Base-by-base conservation (phyloP, 2,113 vertebrate species). In the Pipra filicauda region DNA sequence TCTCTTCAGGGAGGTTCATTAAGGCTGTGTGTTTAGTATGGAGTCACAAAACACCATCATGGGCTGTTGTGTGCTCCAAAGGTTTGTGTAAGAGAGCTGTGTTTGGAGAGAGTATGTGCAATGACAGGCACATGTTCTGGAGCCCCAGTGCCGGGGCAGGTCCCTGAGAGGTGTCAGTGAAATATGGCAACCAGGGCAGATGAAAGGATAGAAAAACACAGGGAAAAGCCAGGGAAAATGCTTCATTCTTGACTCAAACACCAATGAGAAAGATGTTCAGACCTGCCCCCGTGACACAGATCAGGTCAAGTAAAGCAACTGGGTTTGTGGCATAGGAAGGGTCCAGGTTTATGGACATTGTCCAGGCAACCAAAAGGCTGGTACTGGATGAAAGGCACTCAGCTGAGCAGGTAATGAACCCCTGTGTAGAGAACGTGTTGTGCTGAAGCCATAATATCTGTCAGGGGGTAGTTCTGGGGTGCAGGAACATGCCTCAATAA, bases 101-200 rank as follows among this genome's bases (percentile, higher is more conserved):
- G 43, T 43, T 3, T 14, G 58, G 71, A 31, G 12, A 15, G 39
- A 28, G n/a, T 7, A 22, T 0, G 0, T 59, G 41, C 26, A 8
- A 19, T 0, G 5, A 79, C 20, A 49, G 39, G 8, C 9, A 8
- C 1, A 1, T n/a, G 24, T 59, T 24, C 35, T 1, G 1, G 73
- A 64, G n/a, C 26, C 15, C 30, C 9, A 2, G 52, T 66, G 67
- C 54, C 3, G 5, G 55, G 58, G 52, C 70, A 71, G 57, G 27
- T 87, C 30, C 24, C 21, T 0, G 2, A 46, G 58, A 86, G 16
- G 11, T 65, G 43, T 41, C 11, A 5, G 59, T 51, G 27, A 93
- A 90, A 48, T 6, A 4, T 0, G 3, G 51, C 33, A 18, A 59
- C 86, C 86, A 84, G 21, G 35, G 70, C 1, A 3, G 59, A 64